These are phyloP conservation scores for Anniella stebbinsi DNA, from an alignment of 2,797 vertebrate species.

Conservation along the genomic window DNA sequence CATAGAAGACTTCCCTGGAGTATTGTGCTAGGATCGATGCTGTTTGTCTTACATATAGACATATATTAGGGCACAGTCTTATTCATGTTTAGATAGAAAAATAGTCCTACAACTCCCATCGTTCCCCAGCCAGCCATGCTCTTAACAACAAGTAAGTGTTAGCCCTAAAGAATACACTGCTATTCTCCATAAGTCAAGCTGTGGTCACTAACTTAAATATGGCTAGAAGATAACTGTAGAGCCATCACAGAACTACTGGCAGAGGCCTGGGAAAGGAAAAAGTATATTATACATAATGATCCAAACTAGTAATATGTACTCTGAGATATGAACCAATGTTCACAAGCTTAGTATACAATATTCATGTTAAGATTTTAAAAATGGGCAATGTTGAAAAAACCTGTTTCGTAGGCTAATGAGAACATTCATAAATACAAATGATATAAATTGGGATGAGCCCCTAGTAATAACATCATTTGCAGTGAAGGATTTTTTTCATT, in stretches of 20 bases:
- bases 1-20: slow-evolving; percentile 10
- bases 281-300: background rate
- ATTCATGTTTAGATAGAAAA: too few species aligned
- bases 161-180: background rate
- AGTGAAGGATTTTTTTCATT: background rate
- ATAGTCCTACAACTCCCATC: too few species aligned
- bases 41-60: background rate
- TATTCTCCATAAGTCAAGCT: background rate
- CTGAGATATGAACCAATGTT: background rate
- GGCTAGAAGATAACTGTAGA: background rate
- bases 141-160: background rate
- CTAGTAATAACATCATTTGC: background rate
- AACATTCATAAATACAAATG: background rate
- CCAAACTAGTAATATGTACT: background rate
- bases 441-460: background rate
- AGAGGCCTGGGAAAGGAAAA: too few species aligned
- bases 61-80: background rate
- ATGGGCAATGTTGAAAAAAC: background rate
- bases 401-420: background rate
- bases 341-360: background rate
- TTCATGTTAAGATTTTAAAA: background rate
- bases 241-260: background rate
- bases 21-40: background rate
- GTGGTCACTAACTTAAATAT: background rate
- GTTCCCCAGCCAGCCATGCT: background rate